These are phyloP conservation scores for Pinctada fucata DNA, from an alignment of 2,888 invertebrate genomes.

Conservation along the genomic window DNA sequence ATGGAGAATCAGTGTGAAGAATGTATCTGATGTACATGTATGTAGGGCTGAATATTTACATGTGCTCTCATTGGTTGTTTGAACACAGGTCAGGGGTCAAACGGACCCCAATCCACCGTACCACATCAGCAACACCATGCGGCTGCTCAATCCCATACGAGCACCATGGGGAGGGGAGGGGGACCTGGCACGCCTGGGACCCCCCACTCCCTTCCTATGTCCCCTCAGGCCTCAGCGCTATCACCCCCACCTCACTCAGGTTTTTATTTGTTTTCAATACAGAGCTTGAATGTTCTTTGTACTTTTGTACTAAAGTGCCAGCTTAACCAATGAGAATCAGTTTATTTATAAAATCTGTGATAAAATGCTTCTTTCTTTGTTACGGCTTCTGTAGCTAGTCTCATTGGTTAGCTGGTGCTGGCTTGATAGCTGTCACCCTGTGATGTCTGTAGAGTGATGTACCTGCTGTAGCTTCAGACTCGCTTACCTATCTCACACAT, in stretches of 20 bases:
- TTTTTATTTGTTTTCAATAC: constrained; percentile 30
- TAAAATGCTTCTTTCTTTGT: too few relatives aligned
- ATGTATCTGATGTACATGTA: background rate
- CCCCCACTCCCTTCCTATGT: constrained; percentile 48
- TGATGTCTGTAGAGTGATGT: too few relatives aligned
- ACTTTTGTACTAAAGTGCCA: background rate
- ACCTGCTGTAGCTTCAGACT: too few relatives aligned
- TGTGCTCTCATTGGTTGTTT: constrained; percentile 47
- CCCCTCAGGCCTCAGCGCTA: constrained; percentile 47
- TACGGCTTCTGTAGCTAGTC: too few relatives aligned
- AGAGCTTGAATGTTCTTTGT: background rate
- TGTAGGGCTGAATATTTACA: constrained; percentile 17
- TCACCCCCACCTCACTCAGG: constrained; percentile 47
- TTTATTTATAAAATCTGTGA: too few relatives aligned
- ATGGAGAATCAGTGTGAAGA: background rate
- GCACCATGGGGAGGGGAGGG: constrained; percentile 35
- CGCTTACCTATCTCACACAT: too few relatives aligned
- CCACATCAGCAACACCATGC: constrained; percentile 51
- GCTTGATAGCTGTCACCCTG: too few relatives aligned
- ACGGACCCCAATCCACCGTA: constrained; percentile 52
- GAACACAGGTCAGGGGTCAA: constrained; percentile 54
- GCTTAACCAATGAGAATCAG: background rate
- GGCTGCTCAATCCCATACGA: constrained; percentile 33
- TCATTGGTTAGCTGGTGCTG: too few relatives aligned
- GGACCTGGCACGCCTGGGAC: constrained; percentile 39